A percentile compares a stretch with the other conserved stretches of the same genome.
Conservation (phyloP, 2,888 invertebrate species). For the Trachelus stipa region DNA sequence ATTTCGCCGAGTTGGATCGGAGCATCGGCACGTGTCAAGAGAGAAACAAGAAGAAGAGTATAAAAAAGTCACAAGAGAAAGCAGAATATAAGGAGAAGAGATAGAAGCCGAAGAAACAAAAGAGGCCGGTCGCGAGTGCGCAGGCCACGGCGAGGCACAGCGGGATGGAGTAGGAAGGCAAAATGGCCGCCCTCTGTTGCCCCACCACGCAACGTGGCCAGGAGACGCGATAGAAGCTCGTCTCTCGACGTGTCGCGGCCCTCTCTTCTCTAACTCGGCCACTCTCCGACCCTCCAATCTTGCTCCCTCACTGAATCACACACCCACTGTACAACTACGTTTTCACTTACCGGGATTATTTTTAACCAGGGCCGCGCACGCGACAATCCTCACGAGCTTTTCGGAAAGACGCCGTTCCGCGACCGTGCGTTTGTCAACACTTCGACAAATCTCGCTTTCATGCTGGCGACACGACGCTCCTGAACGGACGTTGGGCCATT, state of each 20-base stretch:
- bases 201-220: constrained; percentile 28
- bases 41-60: constrained; percentile 15
- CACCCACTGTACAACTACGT: constrained; percentile 18
- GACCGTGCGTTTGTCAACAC: constrained; percentile 21
- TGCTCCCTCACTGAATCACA: constrained; percentile 5
- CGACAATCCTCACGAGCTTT: constrained; percentile 14
- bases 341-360: constrained; percentile 41
- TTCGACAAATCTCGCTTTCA: constrained; percentile 17
- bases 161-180: constrained; percentile 30
- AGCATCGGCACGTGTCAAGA: constrained; percentile 57
- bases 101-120: background rate
- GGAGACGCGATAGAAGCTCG: background rate
- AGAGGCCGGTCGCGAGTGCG: background rate
- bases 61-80: background rate
- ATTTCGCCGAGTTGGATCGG: constrained; percentile 41
- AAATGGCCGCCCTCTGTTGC: constrained; percentile 46
- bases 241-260: constrained; percentile 8
- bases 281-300: constrained; percentile 22
- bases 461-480: background rate
- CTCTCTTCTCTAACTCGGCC: constrained; percentile 15
- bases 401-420: constrained; percentile 9
- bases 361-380: constrained; percentile 28
- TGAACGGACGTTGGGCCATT: background rate
- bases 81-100: constrained; percentile 42
- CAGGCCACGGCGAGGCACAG: constrained; percentile 7